Conservation (phyloP, 2,888 invertebrate species). For the Tinea semifulvella region DNA sequence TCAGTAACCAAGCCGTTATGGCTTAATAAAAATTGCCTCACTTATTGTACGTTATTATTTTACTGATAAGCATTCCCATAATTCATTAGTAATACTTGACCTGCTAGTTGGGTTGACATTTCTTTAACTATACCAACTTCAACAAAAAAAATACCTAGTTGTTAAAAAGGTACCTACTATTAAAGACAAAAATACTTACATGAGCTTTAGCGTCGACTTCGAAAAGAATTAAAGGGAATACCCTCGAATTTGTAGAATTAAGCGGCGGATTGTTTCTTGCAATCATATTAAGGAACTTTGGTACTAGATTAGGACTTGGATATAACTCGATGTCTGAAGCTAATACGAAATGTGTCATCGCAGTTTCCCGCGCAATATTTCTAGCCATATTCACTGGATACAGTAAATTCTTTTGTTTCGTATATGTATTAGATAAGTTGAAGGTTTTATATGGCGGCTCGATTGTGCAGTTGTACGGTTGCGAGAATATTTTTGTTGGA, state of each 20-base stretch:
- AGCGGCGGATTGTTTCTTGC: conserved; percentile 75
- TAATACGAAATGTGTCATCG: conserved; percentile 83
- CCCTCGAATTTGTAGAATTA: conserved; percentile 67
- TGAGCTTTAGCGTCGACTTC: conserved; percentile 74
- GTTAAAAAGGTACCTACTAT: too few relatives aligned
- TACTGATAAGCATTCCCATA: too few relatives aligned
- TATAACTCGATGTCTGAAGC: conserved; percentile 92
- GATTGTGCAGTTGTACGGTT: conserved; percentile 76
- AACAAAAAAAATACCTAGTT: too few relatives aligned
- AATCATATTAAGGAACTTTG: conserved; percentile 86
- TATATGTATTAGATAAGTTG: conserved; percentile 74
- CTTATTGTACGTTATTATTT: too few relatives aligned
- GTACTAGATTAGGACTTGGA: conserved; percentile 83
- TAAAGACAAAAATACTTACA: conserved; percentile 44
- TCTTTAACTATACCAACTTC: too few relatives aligned
- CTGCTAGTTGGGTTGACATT: too few relatives aligned
- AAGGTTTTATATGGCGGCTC: conserved; percentile 75
- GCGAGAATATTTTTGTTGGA: conserved; percentile 67
- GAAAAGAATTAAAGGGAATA: conserved; percentile 89
- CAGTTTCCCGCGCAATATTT: conserved; percentile 86
- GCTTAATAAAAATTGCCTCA: too few relatives aligned
- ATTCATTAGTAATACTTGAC: too few relatives aligned
- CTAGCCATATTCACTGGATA: conserved; percentile 93
- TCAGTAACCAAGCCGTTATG: too few relatives aligned
- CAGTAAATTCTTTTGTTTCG: conserved; percentile 79